Base-by-base conservation (phyloP, 2,888 invertebrate species). In the Xestia c-nigrum region DNA sequence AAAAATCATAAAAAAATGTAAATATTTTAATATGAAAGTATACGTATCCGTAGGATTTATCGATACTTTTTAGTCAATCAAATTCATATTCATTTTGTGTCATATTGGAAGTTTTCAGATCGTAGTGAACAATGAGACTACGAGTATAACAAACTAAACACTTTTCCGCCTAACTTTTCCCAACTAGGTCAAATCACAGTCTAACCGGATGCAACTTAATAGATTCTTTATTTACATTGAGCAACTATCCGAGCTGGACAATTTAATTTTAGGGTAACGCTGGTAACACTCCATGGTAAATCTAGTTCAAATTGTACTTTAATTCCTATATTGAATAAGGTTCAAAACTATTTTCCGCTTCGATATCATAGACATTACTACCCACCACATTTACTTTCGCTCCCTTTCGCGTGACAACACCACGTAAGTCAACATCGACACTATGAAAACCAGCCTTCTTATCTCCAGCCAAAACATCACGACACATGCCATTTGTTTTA, bases 401-500 rank as follows among this genome's bases (percentile, higher is more conserved):
- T n/a, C 16, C 46, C 19, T 7, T 9, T 73, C n/a, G 59, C 81
- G 57, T 73, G 73, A 43, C 67, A 38, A 43, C 55, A 43, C 31
- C 40, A 38, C 31, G 59, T 79, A 72, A 59, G 19, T 66, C 74
- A 61, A 71, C 74, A 77, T 72, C 65, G 69, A 66, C 71, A 55
- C 46, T 16, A 38, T 46, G 64, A 65, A 47, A 64, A 7, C 47
- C 31, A 50, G 14, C 21, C 47, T 14, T 47, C 71, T 84, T 82
- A 82, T 84, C 84, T 80, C 46, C 14, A 38, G 21, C 21, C 50
- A 24, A 47, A 76, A 69, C 61, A 72, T 74, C 64, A 72, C 80
- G 55, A 79, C 52, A 82, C 84, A 74, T 74, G 31, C 65, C 84
- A 84, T 82, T 82, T 74, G 46, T 80, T 84, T 82, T 84, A 80